phyloP scores from a whole-genome alignment of 2,888 invertebrate genomes.

The Tetrapedia diversipes region DNA sequence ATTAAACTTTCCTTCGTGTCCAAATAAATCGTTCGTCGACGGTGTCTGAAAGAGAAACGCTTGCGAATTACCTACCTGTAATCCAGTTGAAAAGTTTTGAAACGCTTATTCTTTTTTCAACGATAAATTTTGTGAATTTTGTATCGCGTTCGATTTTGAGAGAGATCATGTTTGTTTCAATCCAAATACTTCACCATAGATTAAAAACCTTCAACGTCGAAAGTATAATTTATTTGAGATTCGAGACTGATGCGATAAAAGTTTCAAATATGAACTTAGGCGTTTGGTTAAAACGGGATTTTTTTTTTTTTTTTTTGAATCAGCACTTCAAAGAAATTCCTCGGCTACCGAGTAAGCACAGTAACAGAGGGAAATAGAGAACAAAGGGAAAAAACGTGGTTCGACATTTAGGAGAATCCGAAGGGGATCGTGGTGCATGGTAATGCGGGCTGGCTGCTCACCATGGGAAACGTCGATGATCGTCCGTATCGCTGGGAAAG shows the following conservation, averaged over 20 bases:
- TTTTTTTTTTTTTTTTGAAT: not conserved
- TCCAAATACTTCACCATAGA: no score
- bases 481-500: conserved; percentile 71
- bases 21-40: not conserved
- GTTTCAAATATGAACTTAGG: no score
- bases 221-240: no score
- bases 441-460: conserved; percentile 30
- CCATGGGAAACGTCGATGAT: conserved; percentile 64
- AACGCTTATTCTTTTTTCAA: no score
- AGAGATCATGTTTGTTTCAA: no score
- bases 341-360: not conserved
- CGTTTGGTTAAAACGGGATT: not conserved
- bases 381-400: conserved; percentile 5
- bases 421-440: conserved; percentile 10
- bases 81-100: no score
- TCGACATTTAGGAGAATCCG: conserved; percentile 22
- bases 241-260: no score
- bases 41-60: not conserved
- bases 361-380: no score
- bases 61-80: no score
- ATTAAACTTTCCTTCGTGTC: conserved; percentile 14
- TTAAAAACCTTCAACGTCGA: no score
- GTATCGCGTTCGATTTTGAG: no score
- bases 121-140: no score
- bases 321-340: not conserved